phyloP scores from a whole-genome alignment of 2,888 invertebrate species.

The Beris morrisii region DNA sequence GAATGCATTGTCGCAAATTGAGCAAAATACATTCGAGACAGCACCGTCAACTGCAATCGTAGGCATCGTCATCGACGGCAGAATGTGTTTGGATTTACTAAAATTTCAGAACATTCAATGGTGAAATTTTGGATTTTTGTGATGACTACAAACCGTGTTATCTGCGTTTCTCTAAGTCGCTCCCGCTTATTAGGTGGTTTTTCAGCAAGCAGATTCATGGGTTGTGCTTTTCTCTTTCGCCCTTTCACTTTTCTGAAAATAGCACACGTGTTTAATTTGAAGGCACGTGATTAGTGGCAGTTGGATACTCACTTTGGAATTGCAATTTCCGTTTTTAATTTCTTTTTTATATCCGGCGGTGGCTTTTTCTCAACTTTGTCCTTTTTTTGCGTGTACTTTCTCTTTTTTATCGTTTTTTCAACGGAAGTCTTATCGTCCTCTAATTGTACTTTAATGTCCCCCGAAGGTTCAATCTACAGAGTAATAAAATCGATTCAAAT shows the following conservation, averaged over 20 bases:
- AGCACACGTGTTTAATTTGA: not conserved
- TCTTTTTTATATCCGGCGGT: conserved; percentile 33
- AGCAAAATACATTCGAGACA: conserved; percentile 43
- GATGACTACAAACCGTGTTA: conserved; percentile 6
- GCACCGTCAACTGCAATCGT: not conserved
- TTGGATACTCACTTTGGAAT: not conserved
- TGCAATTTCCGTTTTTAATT: conserved; percentile 33
- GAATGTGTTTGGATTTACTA: conserved; percentile 12
- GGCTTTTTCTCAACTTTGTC: conserved; percentile 19
- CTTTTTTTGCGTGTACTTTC: conserved; percentile 20
- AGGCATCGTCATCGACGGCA: not conserved
- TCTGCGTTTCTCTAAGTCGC: conserved; percentile 11
- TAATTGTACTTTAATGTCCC: not conserved
- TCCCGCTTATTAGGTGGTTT: conserved; percentile 28
- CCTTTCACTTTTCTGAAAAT: conserved; percentile 5
- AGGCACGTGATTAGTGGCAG: too few relatives aligned
- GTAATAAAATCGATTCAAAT: not conserved
- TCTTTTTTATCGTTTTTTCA: conserved; percentile 20
- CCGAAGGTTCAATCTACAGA: conserved; percentile 7
- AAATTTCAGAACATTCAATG: not conserved
- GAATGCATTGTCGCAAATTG: conserved; percentile 48
- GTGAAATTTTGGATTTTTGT: not conserved
- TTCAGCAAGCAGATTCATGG: conserved; percentile 19
- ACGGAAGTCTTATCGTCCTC: conserved; percentile 23
- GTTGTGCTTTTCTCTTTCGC: conserved; percentile 15